A percentile compares a stretch with the other conserved stretches of the same genome.
Evolutionary conservation across 1,140 invertebrate species (phyloP).

Genomic region (Macrocentrus cingulum): DNA sequence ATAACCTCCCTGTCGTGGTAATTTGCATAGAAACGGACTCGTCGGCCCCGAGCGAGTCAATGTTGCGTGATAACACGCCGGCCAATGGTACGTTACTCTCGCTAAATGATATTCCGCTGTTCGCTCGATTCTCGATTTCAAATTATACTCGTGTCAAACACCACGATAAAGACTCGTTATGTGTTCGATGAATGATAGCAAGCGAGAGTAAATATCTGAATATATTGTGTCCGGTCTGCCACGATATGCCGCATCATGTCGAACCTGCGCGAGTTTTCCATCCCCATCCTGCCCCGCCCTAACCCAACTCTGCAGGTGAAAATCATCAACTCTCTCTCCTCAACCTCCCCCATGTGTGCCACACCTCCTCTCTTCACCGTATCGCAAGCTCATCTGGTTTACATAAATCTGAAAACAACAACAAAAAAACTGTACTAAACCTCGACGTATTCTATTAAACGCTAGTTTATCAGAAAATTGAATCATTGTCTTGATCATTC

Average conservation of each 20-base stretch:
- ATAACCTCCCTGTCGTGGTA: neutral
- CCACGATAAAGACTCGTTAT: neutral
- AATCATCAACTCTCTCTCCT: neutral
- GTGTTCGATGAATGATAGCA: neutral
- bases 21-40: conserved; percentile 50
- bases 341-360: neutral
- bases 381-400: conserved; percentile 45
- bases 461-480: conserved; percentile 55
- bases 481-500: conserved; percentile 34
- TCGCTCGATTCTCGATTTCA: conserved; percentile 15
- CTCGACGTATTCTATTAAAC: conserved; percentile 55
- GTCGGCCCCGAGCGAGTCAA: conserved; percentile 37
- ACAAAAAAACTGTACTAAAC: conserved; percentile 47
- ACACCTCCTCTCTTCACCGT: conserved; percentile 35
- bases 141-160: neutral
- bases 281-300: neutral
- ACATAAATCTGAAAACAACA: conserved; percentile 37
- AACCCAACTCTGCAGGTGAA: conserved; percentile 2
- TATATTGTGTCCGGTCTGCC: conserved; percentile 5
- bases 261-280: conserved; percentile 3
- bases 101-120: conserved; percentile 6
- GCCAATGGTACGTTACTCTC: neutral
- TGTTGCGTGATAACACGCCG: conserved; percentile 45
- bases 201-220: neutral
- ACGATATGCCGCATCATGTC: conserved; percentile 8